Percentiles rank a stretch among this genome's conserved stretches.
Evolutionary conservation across 2,888 invertebrate species (phyloP).

Genomic region (Eupithecia inturbata): DNA sequence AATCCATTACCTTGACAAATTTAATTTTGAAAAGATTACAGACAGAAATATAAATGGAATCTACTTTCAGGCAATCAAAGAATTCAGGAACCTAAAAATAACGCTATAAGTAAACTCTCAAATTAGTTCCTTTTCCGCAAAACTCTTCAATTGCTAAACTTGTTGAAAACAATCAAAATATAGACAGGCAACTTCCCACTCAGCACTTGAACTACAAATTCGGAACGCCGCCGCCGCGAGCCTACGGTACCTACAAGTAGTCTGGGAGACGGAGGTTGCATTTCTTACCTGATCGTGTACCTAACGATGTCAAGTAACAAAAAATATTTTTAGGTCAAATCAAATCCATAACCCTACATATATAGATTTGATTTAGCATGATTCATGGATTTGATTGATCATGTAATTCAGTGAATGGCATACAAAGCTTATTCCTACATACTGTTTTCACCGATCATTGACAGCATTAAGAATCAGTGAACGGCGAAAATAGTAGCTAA

Average conservation of each 20-base stretch:
- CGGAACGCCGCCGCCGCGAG: slow-evolving; percentile 11
- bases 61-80: not conserved
- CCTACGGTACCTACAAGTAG: slow-evolving; percentile 3
- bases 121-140: not conserved
- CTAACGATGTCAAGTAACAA: not conserved
- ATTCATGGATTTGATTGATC: too few relatives aligned
- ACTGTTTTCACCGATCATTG: too few relatives aligned
- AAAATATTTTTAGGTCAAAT: too few relatives aligned
- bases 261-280: not conserved
- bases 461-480: too few relatives aligned
- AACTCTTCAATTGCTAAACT: slow-evolving; percentile 9
- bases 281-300: not conserved
- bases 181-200: slow-evolving; percentile 25
- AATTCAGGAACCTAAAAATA: not conserved
- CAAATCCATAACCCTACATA: not conserved
- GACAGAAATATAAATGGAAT: not conserved
- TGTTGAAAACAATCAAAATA: slow-evolving; percentile 20
- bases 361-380: too few relatives aligned
- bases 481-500: too few relatives aligned
- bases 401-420: too few relatives aligned
- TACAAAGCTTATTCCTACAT: too few relatives aligned
- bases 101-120: not conserved
- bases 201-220: slow-evolving; percentile 27
- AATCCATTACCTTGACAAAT: not conserved
- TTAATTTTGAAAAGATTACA: not conserved